phyloP scores from a whole-genome alignment of 2,888 invertebrate species.

The Dynastes grantii region DNA sequence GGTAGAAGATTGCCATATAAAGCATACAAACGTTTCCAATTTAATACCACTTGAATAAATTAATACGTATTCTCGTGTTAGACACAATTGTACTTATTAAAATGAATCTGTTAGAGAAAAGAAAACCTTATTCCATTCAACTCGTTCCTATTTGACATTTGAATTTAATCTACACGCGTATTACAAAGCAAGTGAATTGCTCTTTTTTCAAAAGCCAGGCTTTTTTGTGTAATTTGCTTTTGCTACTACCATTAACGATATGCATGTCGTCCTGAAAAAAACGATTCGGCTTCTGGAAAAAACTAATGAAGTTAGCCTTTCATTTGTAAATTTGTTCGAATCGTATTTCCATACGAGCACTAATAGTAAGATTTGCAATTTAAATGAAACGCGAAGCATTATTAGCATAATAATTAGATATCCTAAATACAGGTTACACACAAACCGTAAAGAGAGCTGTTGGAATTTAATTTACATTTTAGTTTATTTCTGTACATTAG shows the following conservation, averaged over 20 bases:
- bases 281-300: neutral
- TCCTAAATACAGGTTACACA: slow-evolving; percentile 1
- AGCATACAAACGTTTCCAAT: too few relatives aligned
- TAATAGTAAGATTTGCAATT: slow-evolving; percentile 17
- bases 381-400: slow-evolving; percentile 7
- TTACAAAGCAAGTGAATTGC: neutral
- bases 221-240: too few relatives aligned
- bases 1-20: too few relatives aligned
- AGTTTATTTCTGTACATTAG: neutral
- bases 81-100: too few relatives aligned
- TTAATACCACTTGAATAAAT: too few relatives aligned
- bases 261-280: neutral
- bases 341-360: slow-evolving; percentile 19
- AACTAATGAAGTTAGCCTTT: slow-evolving; percentile 26
- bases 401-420: slow-evolving; percentile 38
- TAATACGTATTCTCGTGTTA: too few relatives aligned
- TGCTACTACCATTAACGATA: neutral
- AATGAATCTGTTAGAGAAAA: too few relatives aligned
- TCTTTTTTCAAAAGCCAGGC: neutral
- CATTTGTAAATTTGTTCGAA: slow-evolving; percentile 13
- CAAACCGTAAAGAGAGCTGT: neutral
- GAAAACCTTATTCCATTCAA: too few relatives aligned
- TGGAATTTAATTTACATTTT: slow-evolving; percentile 19
- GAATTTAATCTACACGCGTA: too few relatives aligned
- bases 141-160: too few relatives aligned